phyloP scores from a whole-genome alignment of 2,888 invertebrate genomes.

The Agriotes lineatus region DNA sequence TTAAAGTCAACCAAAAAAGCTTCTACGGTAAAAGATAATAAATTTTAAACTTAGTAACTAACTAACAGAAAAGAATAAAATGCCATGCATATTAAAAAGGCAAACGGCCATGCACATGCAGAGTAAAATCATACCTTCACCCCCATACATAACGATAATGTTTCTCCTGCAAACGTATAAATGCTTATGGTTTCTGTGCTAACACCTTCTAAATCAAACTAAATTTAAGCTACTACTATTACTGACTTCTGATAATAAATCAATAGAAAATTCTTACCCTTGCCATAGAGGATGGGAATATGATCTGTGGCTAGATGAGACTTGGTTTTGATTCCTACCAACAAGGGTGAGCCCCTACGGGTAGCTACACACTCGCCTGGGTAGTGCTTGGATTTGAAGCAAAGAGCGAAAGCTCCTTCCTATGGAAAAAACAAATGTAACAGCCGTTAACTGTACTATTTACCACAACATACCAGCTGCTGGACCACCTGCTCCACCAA shows the following conservation, averaged over 20 bases:
- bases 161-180: conserved; percentile 41
- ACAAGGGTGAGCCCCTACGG: conserved; percentile 93
- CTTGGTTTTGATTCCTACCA: conserved; percentile 98
- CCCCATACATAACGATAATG: conserved; percentile 31
- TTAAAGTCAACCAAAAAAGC: not conserved
- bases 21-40: not conserved
- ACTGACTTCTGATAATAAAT: not conserved
- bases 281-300: conserved; percentile 97
- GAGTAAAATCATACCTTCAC: conserved; percentile 38
- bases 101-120: conserved; percentile 19
- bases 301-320: conserved; percentile 95
- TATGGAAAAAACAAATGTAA: conserved; percentile 62
- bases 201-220: not conserved
- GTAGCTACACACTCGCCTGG: conserved; percentile 98
- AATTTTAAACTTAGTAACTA: not conserved
- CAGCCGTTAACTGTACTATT: not conserved
- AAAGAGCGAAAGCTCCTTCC: conserved; percentile 99
- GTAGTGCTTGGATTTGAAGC: conserved; percentile 96
- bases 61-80: not conserved
- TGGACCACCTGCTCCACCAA: conserved; percentile 96
- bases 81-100: not conserved
- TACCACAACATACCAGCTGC: conserved; percentile 81
- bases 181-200: conserved; percentile 31
- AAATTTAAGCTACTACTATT: not conserved
- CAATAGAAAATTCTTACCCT: conserved; percentile 74